Percentiles rank a stretch among this genome's conserved stretches.
Conservation (phyloP, 2,888 invertebrate species). For the Acleris sparsana region DNA sequence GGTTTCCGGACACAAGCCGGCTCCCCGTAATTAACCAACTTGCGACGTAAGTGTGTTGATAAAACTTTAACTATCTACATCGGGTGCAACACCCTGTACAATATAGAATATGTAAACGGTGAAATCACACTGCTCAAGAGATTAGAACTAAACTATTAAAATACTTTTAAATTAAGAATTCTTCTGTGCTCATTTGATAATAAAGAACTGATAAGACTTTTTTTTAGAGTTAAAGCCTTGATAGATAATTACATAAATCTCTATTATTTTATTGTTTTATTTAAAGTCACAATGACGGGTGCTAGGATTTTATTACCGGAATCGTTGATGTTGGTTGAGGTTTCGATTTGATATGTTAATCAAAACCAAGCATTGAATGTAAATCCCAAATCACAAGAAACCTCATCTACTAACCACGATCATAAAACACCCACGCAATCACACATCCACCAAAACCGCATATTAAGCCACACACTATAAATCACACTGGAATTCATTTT, state of each 20-base stretch:
- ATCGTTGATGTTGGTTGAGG: no score
- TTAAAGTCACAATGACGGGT: no score
- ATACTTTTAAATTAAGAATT: no score
- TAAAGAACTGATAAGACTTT: no score
- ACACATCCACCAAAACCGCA: constrained; percentile 56
- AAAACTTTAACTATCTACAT: constrained; percentile 40
- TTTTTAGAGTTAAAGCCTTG: no score
- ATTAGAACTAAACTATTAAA: neutral
- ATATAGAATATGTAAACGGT: neutral
- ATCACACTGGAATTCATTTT: constrained; percentile 80
- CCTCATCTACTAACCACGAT: constrained; percentile 28
- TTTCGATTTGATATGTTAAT: no score
- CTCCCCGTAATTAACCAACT: constrained; percentile 78
- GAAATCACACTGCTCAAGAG: neutral
- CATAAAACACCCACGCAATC: constrained; percentile 47
- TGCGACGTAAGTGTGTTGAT: constrained; percentile 49
- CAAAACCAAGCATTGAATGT: no score
- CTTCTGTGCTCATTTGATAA: no score
- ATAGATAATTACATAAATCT: no score
- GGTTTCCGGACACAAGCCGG: constrained; percentile 76
- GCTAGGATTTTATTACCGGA: no score
- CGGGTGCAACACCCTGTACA: constrained; percentile 11
- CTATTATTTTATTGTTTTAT: no score
- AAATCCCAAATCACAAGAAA: neutral
- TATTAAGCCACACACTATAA: constrained; percentile 68